phyloP scores from a whole-genome alignment of 2,113 vertebrate genomes.

The Asarcornis scutulata region DNA sequence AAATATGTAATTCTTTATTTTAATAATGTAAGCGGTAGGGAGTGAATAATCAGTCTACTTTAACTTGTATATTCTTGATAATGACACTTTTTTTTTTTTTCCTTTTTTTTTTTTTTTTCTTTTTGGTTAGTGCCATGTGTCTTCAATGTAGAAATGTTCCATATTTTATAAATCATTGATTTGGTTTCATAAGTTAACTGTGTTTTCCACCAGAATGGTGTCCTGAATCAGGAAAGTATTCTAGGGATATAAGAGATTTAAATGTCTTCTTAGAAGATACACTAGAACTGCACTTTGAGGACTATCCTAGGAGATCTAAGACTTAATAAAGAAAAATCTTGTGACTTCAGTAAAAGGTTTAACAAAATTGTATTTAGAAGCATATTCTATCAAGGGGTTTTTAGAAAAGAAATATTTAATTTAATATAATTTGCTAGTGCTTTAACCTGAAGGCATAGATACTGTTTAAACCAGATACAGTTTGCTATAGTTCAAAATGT shows the following conservation, averaged over 20 bases:
- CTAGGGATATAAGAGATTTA: fast-evolving
- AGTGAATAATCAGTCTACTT: background rate
- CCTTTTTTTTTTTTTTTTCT: background rate
- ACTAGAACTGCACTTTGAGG: background rate
- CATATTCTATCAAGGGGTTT: background rate
- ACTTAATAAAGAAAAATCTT: background rate
- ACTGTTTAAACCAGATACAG: background rate
- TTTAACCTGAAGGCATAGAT: background rate
- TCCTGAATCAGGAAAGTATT: background rate
- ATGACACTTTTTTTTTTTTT: background rate
- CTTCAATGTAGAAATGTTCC: background rate
- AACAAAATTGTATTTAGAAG: background rate
- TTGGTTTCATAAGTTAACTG: background rate
- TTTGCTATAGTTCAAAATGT: background rate
- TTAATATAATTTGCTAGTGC: background rate
- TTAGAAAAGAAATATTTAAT: background rate
- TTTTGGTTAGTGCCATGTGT: background rate
- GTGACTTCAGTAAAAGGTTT: background rate
- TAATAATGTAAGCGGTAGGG: background rate
- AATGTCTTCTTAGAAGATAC: background rate
- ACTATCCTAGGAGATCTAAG: background rate
- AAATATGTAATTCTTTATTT: background rate
- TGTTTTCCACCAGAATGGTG: background rate
- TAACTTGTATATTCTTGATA: background rate
- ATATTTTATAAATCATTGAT: background rate